Conservation (phyloP, 2,797 vertebrate species). For the Typhlichthys subterraneus region DNA sequence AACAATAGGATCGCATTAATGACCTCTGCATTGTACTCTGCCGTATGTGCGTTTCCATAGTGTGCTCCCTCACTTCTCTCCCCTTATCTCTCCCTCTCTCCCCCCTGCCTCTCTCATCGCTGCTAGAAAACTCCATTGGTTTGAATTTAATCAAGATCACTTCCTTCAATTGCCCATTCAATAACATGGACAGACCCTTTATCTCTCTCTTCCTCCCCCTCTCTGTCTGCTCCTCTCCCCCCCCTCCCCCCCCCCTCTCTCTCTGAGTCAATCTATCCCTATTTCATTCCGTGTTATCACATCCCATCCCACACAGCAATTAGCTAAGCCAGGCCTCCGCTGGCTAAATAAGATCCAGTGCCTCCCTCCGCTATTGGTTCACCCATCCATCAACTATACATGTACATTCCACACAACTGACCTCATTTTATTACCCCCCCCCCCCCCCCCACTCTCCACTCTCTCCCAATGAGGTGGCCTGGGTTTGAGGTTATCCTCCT, state of each 20-base stretch:
- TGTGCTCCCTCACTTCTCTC: slow-evolving; percentile 7
- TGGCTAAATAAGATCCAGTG: slow-evolving; percentile 57
- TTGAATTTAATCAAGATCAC: slow-evolving; percentile 12
- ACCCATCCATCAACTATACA: slow-evolving; percentile 40
- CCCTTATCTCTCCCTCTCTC: slow-evolving; percentile 9
- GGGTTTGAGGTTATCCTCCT: slow-evolving; percentile 58
- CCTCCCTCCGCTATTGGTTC: slow-evolving; percentile 49
- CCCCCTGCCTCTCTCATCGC: neutral
- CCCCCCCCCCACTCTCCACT: slow-evolving; percentile 10
- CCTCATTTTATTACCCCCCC: slow-evolving; percentile 42
- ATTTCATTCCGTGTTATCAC: slow-evolving; percentile 43
- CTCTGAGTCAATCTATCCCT: slow-evolving; percentile 23
- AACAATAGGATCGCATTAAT: slow-evolving; percentile 49
- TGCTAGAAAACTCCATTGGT: neutral
- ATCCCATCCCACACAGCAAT: slow-evolving; percentile 61
- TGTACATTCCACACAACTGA: slow-evolving; percentile 57
- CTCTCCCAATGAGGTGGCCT: slow-evolving; percentile 26
- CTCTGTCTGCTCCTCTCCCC: neutral
- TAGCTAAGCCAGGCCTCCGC: slow-evolving; percentile 56
- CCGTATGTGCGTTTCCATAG: no score
- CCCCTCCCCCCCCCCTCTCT: no score
- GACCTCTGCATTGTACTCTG: slow-evolving; percentile 40
- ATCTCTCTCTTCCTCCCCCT: neutral
- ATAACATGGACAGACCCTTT: neutral
- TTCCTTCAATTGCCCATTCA: neutral